Evolutionary conservation across 2,797 vertebrate genomes (phyloP).

Genomic region (Otolemur crassicaudatus): DNA sequence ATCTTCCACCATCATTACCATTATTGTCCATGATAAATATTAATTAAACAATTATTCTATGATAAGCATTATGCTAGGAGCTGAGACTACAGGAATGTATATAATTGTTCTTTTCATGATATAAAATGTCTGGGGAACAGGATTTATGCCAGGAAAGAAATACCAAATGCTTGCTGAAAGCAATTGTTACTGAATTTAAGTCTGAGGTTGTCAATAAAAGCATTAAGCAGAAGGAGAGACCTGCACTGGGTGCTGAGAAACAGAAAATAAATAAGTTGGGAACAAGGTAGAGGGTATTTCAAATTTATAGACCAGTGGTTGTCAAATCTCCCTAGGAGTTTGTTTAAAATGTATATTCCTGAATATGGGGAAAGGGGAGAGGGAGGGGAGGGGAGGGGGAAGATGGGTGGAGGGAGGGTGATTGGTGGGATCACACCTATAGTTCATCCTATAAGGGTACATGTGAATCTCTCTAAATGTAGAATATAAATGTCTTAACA

Average conservation of each 20-base stretch:
- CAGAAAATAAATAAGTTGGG: slow-evolving; percentile 41
- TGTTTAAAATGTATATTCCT: slow-evolving; percentile 28
- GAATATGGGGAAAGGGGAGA: too few species aligned
- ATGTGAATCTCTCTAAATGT: too few species aligned
- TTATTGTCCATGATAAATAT: slow-evolving; percentile 40
- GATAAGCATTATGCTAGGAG: slow-evolving; percentile 15
- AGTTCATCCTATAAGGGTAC: too few species aligned
- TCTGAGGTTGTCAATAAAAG: background rate
- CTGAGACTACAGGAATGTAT: slow-evolving; percentile 24
- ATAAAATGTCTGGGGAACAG: background rate
- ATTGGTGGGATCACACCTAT: too few species aligned
- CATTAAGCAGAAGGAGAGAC: background rate
- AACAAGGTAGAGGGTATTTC: slow-evolving; percentile 30
- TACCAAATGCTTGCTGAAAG: slow-evolving; percentile 29
- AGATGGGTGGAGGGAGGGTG: too few species aligned
- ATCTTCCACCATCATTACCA: background rate
- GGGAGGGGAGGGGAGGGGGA: too few species aligned
- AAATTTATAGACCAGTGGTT: background rate
- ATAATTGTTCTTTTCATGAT: slow-evolving; percentile 8
- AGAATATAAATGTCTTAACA: too few species aligned
- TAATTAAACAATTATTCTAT: slow-evolving; percentile 42
- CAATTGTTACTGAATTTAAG: slow-evolving; percentile 27
- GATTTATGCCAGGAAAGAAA: slow-evolving; percentile 27
- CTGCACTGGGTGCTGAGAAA: background rate
- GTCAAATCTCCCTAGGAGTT: background rate